Percentiles rank a stretch among this genome's conserved stretches.
These are phyloP conservation scores for Nezara viridula DNA, from an alignment of 2,888 invertebrate species.

Conservation along the genomic window DNA sequence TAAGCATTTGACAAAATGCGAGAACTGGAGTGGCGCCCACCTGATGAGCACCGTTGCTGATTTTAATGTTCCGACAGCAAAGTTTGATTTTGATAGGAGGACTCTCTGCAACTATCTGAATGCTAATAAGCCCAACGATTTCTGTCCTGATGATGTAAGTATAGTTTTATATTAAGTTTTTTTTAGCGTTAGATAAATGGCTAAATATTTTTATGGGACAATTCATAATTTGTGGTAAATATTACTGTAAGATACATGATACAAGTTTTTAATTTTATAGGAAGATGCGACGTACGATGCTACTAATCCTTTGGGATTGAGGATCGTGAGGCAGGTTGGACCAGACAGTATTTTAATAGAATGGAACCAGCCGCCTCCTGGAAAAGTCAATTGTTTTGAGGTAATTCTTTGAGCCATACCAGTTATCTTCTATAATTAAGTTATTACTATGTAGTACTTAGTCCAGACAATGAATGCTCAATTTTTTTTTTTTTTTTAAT, in stretches of 20 bases:
- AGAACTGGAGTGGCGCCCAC: slow-evolving; percentile 61
- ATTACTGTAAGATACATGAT: neutral
- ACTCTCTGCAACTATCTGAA: slow-evolving; percentile 64
- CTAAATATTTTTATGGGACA: neutral
- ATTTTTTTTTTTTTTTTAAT: too few relatives aligned
- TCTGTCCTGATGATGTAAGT: slow-evolving; percentile 25
- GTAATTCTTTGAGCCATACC: neutral
- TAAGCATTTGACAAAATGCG: slow-evolving; percentile 60
- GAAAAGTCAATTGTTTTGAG: slow-evolving; percentile 61
- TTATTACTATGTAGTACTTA: too few relatives aligned
- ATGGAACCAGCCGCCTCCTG: slow-evolving; percentile 65
- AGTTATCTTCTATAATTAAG: neutral
- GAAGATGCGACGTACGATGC: slow-evolving; percentile 60
- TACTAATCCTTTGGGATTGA: slow-evolving; percentile 65
- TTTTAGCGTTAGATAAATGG: neutral
- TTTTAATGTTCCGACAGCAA: slow-evolving; percentile 60
- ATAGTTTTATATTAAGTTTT: neutral
- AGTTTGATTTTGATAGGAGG: slow-evolving; percentile 65
- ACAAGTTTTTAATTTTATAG: slow-evolving; percentile 2
- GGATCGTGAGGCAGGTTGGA: slow-evolving; percentile 65
- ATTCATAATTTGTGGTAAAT: neutral
- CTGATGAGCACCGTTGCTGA: slow-evolving; percentile 58
- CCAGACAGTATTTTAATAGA: slow-evolving; percentile 65
- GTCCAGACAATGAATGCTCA: too few relatives aligned
- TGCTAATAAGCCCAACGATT: slow-evolving; percentile 53